These are phyloP conservation scores for Dinoponera quadriceps DNA, from an alignment of 1,140 invertebrate species.

Conservation along the genomic window DNA sequence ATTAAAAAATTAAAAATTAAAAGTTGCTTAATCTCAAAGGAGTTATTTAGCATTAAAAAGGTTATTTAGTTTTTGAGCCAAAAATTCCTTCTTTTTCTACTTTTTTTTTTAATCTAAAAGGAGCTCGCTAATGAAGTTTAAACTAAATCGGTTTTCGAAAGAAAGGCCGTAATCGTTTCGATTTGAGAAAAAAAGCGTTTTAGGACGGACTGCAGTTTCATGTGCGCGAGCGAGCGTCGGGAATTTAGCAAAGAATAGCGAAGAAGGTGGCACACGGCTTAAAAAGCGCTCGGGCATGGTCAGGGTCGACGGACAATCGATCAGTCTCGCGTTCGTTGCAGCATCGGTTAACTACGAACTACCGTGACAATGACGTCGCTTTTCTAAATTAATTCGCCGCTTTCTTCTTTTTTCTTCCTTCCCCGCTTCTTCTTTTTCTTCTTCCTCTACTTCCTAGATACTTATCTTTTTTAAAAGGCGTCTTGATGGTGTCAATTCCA, in stretches of 20 bases:
- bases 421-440: neutral
- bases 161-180: no score
- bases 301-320: constrained; percentile 44
- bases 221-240: neutral
- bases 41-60: no score
- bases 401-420: neutral
- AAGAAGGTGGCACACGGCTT: neutral
- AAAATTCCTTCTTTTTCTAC: no score
- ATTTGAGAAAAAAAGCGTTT: no score
- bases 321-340: constrained; percentile 49
- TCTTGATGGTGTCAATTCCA: neutral
- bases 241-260: neutral
- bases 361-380: neutral
- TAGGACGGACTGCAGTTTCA: neutral
- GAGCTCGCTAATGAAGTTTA: no score
- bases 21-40: no score
- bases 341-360: constrained; percentile 33
- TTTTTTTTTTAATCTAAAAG: no score
- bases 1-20: no score
- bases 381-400: constrained; percentile 50
- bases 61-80: no score
- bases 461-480: neutral
- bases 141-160: no score
- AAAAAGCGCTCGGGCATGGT: neutral
- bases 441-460: no score